A percentile compares a stretch with the other conserved stretches of the same genome.
phyloP scores from a whole-genome alignment of 2,113 vertebrate species.

The Seriola rivoliana region DNA sequence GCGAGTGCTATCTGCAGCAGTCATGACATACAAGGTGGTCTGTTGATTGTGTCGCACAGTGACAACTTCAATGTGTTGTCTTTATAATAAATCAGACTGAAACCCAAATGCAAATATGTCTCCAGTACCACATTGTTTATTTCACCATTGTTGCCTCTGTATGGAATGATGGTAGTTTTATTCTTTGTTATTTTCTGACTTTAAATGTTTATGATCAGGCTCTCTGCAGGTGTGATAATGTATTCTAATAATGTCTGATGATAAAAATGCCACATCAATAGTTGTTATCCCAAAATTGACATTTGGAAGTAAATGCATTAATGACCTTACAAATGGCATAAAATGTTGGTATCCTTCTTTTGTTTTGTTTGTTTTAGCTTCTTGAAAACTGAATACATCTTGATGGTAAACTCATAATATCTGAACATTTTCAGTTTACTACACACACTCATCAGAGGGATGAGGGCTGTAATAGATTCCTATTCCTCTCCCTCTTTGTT shows the following conservation, averaged over 20 bases:
- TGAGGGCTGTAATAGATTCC: neutral
- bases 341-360: neutral
- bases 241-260: neutral
- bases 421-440: no score
- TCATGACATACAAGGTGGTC: no score
- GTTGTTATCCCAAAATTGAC: neutral
- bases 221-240: no score
- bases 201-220: neutral
- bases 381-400: neutral
- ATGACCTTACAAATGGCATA: neutral
- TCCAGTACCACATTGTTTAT: neutral
- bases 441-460: neutral
- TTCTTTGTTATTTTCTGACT: neutral
- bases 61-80: neutral
- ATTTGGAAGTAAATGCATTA: neutral
- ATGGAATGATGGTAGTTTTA: neutral
- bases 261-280: neutral
- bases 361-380: neutral
- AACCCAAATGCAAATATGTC: neutral
- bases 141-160: neutral
- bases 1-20: no score
- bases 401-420: neutral
- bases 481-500: neutral
- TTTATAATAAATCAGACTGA: neutral
- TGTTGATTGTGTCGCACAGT: neutral